Conservation (phyloP, 2,797 vertebrate species). For the Darevskia mixta region DNA sequence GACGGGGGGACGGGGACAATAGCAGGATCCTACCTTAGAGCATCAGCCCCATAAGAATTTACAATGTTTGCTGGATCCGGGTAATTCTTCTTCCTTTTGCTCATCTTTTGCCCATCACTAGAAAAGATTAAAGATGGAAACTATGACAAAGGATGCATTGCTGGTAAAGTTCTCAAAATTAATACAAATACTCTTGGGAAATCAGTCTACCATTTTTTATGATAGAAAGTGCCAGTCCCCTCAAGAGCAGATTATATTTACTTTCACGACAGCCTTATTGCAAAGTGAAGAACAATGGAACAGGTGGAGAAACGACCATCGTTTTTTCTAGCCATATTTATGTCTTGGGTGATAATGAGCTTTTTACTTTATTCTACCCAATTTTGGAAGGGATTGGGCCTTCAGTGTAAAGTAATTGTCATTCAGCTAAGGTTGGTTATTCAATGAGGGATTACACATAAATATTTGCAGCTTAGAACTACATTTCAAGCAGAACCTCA, state of each 20-base stretch:
- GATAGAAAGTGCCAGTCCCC: neutral
- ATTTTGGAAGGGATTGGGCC: neutral
- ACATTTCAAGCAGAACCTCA: constrained; percentile 8
- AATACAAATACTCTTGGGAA: neutral
- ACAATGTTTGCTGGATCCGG: constrained; percentile 91
- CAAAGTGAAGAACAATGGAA: neutral
- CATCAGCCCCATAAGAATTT: constrained; percentile 92
- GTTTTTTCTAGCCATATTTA: neutral
- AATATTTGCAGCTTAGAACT: neutral
- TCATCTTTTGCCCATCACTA: constrained; percentile 99
- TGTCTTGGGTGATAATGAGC: neutral
- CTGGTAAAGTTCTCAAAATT: neutral
- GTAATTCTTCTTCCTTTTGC: constrained; percentile 99
- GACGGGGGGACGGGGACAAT: too few relatives aligned
- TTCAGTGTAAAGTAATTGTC: neutral
- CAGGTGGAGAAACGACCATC: neutral
- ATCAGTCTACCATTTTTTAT: neutral
- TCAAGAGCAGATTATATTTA: neutral
- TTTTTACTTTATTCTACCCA: neutral
- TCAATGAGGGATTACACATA: neutral
- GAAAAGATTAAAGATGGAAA: constrained; percentile 54
- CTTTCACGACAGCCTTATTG: neutral
- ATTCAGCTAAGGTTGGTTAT: neutral
- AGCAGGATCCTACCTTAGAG: constrained; percentile 86
- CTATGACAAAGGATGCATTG: neutral